phyloP scores from a whole-genome alignment of 2,113 vertebrate species.

The Pavo muticus region DNA sequence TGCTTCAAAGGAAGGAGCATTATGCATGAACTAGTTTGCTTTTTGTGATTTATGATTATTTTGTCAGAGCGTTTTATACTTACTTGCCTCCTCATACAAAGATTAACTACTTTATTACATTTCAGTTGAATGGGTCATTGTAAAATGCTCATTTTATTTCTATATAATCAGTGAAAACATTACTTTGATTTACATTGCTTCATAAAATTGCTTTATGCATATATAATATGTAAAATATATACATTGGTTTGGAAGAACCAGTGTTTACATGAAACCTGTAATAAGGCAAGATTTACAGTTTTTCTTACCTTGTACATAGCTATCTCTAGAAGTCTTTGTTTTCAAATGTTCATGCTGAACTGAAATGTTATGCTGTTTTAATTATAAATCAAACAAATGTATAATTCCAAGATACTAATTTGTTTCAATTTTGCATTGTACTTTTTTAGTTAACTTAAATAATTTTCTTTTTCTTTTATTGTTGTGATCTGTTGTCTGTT shows the following conservation, averaged over 20 bases:
- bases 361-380: slow-evolving; percentile 47
- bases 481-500: slow-evolving; percentile 85
- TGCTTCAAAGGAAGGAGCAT: background rate
- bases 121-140: background rate
- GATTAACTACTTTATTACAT: background rate
- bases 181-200: background rate
- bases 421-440: slow-evolving; percentile 80
- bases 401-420: slow-evolving; percentile 70
- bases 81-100: background rate
- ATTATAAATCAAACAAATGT: slow-evolving; percentile 59
- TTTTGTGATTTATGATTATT: background rate
- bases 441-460: slow-evolving; percentile 88
- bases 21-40: background rate
- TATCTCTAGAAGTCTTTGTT: slow-evolving; percentile 19
- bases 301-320: slow-evolving; percentile 33
- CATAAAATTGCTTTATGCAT: background rate
- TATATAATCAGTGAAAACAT: slow-evolving; percentile 8
- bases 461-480: slow-evolving; percentile 86
- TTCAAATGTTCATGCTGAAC: background rate
- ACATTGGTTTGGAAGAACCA: slow-evolving; percentile 20
- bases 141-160: background rate
- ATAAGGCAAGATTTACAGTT: slow-evolving; percentile 40
- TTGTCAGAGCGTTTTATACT: slow-evolving; percentile 12
- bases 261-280: background rate
- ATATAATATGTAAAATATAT: background rate